Conservation (phyloP, 2,888 invertebrate species). For the Diadegma fenestrale region DNA sequence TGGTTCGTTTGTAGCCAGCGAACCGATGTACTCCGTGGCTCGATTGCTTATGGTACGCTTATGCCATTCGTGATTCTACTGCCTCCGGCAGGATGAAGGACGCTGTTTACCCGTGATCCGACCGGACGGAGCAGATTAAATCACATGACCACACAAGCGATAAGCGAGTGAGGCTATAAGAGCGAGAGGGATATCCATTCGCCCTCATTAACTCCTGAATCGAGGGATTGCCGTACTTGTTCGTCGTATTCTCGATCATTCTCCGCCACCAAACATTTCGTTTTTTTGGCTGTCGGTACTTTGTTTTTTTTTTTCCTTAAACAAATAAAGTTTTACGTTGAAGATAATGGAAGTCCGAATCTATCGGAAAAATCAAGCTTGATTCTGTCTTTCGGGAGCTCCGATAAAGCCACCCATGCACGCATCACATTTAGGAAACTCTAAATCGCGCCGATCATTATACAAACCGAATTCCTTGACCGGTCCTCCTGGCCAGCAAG, state of each 20-base stretch:
- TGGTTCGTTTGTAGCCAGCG: constrained; percentile 30
- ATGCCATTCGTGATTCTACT: constrained; percentile 52
- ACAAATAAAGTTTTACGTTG: background rate
- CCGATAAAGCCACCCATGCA: background rate
- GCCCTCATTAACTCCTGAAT: constrained; percentile 66
- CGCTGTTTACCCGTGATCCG: constrained; percentile 65
- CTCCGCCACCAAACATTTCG: constrained; percentile 23
- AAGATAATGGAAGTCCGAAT: background rate
- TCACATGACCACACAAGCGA: constrained; percentile 66
- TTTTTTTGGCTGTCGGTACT: constrained; percentile 7
- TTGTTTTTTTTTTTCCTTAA: background rate
- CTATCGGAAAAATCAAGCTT: background rate
- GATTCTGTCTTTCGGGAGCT: background rate
- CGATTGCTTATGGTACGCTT: constrained; percentile 58
- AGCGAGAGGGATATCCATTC: constrained; percentile 64
- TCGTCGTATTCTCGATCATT: constrained; percentile 47
- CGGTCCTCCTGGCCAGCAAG: constrained; percentile 4
- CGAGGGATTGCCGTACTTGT: constrained; percentile 52
- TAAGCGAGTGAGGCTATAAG: constrained; percentile 49
- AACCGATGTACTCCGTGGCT: constrained; percentile 52
- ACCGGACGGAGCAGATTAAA: constrained; percentile 68
- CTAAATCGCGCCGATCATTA: background rate
- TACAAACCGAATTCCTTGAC: constrained; percentile 11
- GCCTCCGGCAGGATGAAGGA: constrained; percentile 59
- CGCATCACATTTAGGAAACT: background rate